phyloP scores from a whole-genome alignment of 2,888 invertebrate genomes.

The Mythimna impura region DNA sequence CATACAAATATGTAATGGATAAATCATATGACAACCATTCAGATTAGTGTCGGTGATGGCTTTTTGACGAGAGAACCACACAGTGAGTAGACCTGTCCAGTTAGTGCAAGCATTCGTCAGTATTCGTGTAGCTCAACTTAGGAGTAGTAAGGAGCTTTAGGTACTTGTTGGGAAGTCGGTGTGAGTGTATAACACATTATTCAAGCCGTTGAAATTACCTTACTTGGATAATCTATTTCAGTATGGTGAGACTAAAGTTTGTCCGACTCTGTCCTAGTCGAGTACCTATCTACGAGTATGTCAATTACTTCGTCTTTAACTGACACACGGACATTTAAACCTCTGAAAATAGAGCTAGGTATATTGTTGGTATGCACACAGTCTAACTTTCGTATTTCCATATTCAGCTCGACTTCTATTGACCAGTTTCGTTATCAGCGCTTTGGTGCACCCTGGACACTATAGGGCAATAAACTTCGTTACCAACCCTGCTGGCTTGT shows the following conservation, averaged over 20 bases:
- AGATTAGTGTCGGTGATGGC: too few relatives aligned
- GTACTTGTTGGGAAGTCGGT: too few relatives aligned
- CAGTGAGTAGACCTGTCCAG: too few relatives aligned
- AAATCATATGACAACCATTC: too few relatives aligned
- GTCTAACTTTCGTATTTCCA: conserved; percentile 8
- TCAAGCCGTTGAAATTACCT: background rate
- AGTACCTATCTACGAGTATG: background rate
- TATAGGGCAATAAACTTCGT: background rate
- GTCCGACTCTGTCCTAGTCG: background rate
- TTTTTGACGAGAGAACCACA: too few relatives aligned
- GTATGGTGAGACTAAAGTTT: background rate
- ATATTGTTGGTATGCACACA: background rate
- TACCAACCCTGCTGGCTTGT: background rate
- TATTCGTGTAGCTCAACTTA: too few relatives aligned
- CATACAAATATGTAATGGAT: too few relatives aligned
- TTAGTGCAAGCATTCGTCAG: too few relatives aligned
- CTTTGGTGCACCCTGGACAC: background rate
- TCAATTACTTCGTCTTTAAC: conserved; percentile 3
- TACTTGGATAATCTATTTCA: background rate
- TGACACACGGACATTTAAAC: conserved; percentile 3
- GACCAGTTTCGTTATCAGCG: conserved; percentile 4
- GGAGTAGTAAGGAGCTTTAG: too few relatives aligned
- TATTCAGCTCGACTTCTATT: background rate
- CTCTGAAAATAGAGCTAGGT: conserved; percentile 16
- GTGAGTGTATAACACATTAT: background rate